Percentiles rank a stretch among this genome's conserved stretches.
phyloP scores from a whole-genome alignment of 1,140 invertebrate genomes.

The Zaprionus tsacasi region DNA sequence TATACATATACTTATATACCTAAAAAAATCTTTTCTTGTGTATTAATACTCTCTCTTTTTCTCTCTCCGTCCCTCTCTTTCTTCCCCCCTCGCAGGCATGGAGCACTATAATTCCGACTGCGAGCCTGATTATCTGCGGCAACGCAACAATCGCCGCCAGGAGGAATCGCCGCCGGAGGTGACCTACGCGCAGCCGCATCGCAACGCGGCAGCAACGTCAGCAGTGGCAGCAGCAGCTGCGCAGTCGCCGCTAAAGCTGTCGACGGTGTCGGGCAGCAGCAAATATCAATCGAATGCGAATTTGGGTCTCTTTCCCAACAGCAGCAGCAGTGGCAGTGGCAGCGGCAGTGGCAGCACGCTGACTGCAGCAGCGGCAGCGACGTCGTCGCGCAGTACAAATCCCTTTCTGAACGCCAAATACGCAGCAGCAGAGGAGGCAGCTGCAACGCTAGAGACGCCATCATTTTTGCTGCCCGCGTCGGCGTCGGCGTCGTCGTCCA shows the following conservation, averaged over 20 bases:
- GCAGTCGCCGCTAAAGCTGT: slow-evolving; percentile 65
- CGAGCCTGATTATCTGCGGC: slow-evolving; percentile 85
- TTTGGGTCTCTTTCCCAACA: slow-evolving; percentile 64
- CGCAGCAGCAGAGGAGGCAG: slow-evolving; percentile 32
- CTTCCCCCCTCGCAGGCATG: slow-evolving; percentile 82
- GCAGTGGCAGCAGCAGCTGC: slow-evolving; percentile 84
- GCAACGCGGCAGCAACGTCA: background rate
- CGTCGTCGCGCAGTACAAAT: slow-evolving; percentile 74
- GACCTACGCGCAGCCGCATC: slow-evolving; percentile 64
- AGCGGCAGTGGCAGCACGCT: slow-evolving; percentile 60
- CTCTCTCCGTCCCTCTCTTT: background rate
- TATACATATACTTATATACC: no score
- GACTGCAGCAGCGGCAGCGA: slow-evolving; percentile 26
- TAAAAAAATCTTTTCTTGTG: no score
- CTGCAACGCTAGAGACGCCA: background rate
- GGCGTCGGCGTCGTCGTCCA: slow-evolving; percentile 59
- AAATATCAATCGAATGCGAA: slow-evolving; percentile 78
- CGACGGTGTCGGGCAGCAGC: slow-evolving; percentile 52
- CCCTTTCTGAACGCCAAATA: slow-evolving; percentile 78
- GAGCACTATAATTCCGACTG: slow-evolving; percentile 87
- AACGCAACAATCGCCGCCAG: slow-evolving; percentile 76
- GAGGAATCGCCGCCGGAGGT: slow-evolving; percentile 52
- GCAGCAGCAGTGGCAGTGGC: slow-evolving; percentile 66
- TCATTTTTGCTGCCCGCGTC: slow-evolving; percentile 59
- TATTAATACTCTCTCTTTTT: background rate